Percentiles rank a stretch among this genome's conserved stretches.
Conservation (phyloP, 2,113 vertebrate species). For the Cephalopterus ornatus region DNA sequence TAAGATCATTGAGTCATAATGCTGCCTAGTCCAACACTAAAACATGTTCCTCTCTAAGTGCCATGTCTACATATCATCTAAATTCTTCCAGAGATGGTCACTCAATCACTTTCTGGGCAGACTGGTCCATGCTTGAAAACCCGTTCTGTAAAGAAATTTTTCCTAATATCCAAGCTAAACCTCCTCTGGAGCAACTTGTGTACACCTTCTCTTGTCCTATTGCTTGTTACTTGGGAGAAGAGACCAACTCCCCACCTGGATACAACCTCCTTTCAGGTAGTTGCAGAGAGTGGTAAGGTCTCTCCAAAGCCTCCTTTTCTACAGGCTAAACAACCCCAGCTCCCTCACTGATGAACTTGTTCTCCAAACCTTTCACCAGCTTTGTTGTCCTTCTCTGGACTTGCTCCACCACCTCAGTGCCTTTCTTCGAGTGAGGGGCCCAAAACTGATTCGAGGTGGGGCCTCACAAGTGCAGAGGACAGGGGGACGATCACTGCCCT, state of each 20-base stretch:
- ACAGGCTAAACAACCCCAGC: not conserved
- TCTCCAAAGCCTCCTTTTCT: not conserved
- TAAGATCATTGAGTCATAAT: not conserved
- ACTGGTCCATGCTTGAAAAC: not conserved
- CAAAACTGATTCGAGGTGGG: fast-evolving
- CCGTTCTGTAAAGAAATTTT: fast-evolving
- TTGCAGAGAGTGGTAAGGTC: fast-evolving
- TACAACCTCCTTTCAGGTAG: not conserved
- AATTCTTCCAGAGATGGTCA: not conserved
- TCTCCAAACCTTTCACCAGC: not conserved
- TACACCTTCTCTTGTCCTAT: not conserved
- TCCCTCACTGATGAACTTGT: not conserved
- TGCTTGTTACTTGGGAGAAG: not conserved
- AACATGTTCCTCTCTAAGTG: not conserved
- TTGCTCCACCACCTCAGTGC: fast-evolving
- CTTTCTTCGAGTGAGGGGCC: fast-evolving
- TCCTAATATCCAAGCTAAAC: not conserved
- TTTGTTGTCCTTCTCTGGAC: not conserved
- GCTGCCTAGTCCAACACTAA: not conserved
- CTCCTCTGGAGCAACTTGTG: not conserved
- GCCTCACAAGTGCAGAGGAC: fast-evolving
- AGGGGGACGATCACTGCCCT: fast-evolving
- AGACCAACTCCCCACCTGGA: fast-evolving
- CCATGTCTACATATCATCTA: fast-evolving
- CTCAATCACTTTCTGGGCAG: not conserved